These are phyloP conservation scores for Meloidogyne chitwoodi DNA, from an alignment of 1,140 invertebrate genomes.

Conservation along the genomic window DNA sequence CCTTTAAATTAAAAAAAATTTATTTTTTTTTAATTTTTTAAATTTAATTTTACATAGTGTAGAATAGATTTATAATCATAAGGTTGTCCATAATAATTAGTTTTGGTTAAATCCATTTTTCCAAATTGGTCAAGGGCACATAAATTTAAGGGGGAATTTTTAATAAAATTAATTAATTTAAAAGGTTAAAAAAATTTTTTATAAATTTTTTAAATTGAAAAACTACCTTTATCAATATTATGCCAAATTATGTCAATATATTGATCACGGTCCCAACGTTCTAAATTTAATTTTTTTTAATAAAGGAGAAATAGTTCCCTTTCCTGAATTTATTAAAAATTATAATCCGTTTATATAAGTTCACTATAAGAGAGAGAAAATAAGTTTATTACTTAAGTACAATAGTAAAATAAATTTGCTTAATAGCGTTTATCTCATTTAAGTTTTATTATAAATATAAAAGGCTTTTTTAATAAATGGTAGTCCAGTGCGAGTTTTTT, in stretches of 20 bases:
- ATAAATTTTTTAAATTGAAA: no score
- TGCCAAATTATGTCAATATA: slow-evolving; percentile 61
- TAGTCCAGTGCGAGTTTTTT: no score
- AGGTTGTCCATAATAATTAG: slow-evolving; percentile 57
- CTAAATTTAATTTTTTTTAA: neutral
- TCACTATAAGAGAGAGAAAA: no score
- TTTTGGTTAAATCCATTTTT: slow-evolving; percentile 62
- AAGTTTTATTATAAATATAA: no score
- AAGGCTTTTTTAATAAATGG: no score
- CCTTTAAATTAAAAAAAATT: neutral
- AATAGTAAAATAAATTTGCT: no score
- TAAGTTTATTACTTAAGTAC: no score
- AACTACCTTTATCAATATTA: slow-evolving; percentile 55
- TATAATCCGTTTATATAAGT: no score
- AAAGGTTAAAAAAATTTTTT: neutral
- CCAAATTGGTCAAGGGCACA: slow-evolving; percentile 58
- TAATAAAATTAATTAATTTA: slow-evolving; percentile 10
- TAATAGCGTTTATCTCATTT: no score
- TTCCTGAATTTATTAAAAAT: no score
- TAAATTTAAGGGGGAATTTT: slow-evolving; percentile 26
- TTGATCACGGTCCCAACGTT: slow-evolving; percentile 55
- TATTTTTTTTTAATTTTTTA: neutral
- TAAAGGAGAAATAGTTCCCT: no score
- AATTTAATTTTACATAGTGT: slow-evolving; percentile 40
- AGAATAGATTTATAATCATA: slow-evolving; percentile 58